Evolutionary conservation across 2,888 invertebrate species (phyloP), one percentile per base, ranked within the genome.

Genomic region (Meghimatium bilineatum): DNA sequence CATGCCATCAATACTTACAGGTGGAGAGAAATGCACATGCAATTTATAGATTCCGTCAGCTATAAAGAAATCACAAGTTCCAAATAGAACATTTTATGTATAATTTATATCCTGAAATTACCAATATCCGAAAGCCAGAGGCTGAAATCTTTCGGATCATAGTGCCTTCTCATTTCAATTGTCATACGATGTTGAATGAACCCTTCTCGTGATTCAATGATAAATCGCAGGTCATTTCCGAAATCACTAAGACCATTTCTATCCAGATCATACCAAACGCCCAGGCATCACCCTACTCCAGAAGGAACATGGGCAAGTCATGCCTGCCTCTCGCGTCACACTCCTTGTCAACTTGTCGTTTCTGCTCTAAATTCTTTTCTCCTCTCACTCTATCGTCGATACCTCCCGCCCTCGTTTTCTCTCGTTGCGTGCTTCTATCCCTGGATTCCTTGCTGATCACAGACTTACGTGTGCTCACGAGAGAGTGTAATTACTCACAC

Each of bases 271-370:
- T 8, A 8, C n/a, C 5, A 23, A 71, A 23, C 71, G 38, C 38
- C 38, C 36, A 71, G 38, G 6, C 71, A 38, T 71, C 71, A 71
- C 71, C 38, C 38, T 0, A 71, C 71, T 71, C 10, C 36, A 23
- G 71, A 71, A 71, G 71, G 38, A 71, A 71, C n/a, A 23, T 38
- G 38, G 17, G 26, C 71, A 71, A 71, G n/a, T 26, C 38, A 38
- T 36, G 71, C 26, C 71, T 38, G 71, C 38, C 38, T 71, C 71
- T 71, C 71, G 38, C 38, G 36, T 38, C 8, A 2, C 34, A 38
- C 38, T 36, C 26, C 71, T 38, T 71, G 71, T 71, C 71, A 71
- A 71, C 71, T 71, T 71, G 38, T 71, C 36, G 23, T 26, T 8
- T n/a, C 38, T 6, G 26, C 38, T 36, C 34, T 2, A 32, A 14